A percentile compares a stretch with the other conserved stretches of the same genome.
Evolutionary conservation across 2,888 invertebrate species (phyloP).

Genomic region (Antheraea yamamai): DNA sequence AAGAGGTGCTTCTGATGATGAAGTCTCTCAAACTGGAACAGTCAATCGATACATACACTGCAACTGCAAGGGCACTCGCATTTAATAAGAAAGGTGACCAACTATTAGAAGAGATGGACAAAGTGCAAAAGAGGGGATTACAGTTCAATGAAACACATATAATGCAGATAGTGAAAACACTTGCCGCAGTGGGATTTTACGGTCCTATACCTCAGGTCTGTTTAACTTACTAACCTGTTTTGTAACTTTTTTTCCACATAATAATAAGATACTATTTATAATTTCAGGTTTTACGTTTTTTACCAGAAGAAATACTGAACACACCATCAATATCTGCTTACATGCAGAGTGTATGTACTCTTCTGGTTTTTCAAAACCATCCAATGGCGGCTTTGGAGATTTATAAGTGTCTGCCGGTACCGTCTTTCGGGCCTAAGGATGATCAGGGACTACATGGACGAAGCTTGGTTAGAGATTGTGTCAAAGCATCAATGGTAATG

Average conservation of each 20-base stretch:
- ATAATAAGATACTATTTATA: background rate
- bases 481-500: slow-evolving; percentile 75
- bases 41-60: slow-evolving; percentile 74
- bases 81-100: slow-evolving; percentile 63
- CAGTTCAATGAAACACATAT: slow-evolving; percentile 66
- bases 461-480: slow-evolving; percentile 82
- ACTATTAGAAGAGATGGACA: slow-evolving; percentile 60
- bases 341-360: slow-evolving; percentile 76
- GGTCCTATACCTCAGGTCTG: slow-evolving; percentile 56
- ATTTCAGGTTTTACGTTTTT: slow-evolving; percentile 60
- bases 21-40: slow-evolving; percentile 74
- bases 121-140: slow-evolving; percentile 49
- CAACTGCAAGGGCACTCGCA: slow-evolving; percentile 75
- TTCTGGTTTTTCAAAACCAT: slow-evolving; percentile 76
- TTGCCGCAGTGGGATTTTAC: slow-evolving; percentile 53
- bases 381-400: slow-evolving; percentile 76
- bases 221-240: slow-evolving; percentile 10
- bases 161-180: slow-evolving; percentile 74
- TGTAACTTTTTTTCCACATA: background rate
- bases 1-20: slow-evolving; percentile 82
- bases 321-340: slow-evolving; percentile 70
- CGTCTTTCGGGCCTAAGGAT: slow-evolving; percentile 74
- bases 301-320: slow-evolving; percentile 53
- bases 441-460: slow-evolving; percentile 80
- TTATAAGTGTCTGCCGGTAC: slow-evolving; percentile 70